Base-by-base conservation (phyloP, 2,113 vertebrate species). In the Corydoras sp. region DNA sequence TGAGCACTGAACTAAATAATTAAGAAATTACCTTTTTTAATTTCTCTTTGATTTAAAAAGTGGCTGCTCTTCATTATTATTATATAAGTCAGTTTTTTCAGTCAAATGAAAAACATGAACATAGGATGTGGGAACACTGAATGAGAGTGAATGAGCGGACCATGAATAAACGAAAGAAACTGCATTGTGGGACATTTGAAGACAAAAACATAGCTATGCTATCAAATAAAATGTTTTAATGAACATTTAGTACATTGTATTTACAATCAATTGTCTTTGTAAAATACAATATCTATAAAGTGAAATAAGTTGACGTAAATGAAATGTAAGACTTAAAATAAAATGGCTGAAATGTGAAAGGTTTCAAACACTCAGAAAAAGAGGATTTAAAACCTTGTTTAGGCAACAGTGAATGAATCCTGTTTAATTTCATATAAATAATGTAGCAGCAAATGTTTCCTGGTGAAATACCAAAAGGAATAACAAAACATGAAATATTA, bases 261-360 rank as follows among this genome's bases (percentile, higher is more conserved):
- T 68, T 72, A 69, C 60, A 63, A 62, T 74, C 65, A 69, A 76
- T 73, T 75, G 72, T 79, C 64, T 54, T 77, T 76, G 78, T 72
- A 78, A 73, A 75, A 80, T 75, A 80, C 72, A 69, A 62, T 73
- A 54, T 50, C 15, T 66, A 74, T 54, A 79, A 50, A 70, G 66
- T 56, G 48, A 73, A 73, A 73, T 43, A 9, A 54, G 30, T 62
- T 67, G 50, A 59, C 51, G 29, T 14, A 65, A 65, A 48, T 49
- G 51, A 14, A 56, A 56, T 56, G 12, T 56, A 56, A 56, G 54
- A 56, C 54, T 58, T 59, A 56, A 56, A 78, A 43, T 73, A 9
- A 24, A 58, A 48, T 62, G 8, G 32, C n/a, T 73, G 48, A 74
- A 79, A 77, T 77, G 65, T 53, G 15, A 59, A 1, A 73, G 9